Conservation (phyloP, 2,797 vertebrate species). For the Chelon auratus region DNA sequence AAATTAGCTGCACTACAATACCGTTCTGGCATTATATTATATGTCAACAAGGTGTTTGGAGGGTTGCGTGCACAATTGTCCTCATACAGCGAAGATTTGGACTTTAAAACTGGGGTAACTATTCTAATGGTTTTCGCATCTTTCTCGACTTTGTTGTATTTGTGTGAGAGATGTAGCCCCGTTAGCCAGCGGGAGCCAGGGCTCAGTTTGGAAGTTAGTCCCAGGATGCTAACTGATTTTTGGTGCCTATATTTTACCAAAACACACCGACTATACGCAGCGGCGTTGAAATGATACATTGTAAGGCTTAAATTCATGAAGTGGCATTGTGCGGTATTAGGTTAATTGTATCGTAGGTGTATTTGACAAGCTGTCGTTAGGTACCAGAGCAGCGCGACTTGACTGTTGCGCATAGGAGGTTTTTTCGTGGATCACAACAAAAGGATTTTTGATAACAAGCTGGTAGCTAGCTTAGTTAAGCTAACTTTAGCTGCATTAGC, state of each 20-base stretch:
- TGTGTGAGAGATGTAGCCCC: conserved; percentile 62
- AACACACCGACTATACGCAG: conserved; percentile 10
- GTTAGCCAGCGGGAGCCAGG: conserved; percentile 66
- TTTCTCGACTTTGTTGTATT: conserved; percentile 76
- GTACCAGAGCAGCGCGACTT: conserved; percentile 50
- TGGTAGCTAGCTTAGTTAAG: conserved; percentile 68
- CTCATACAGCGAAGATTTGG: conserved; percentile 25
- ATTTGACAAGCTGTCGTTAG: conserved; percentile 21
- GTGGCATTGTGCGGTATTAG: not conserved
- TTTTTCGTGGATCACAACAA: conserved; percentile 81
- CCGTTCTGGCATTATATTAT: conserved; percentile 21
- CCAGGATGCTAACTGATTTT: conserved; percentile 74
- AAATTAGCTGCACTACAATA: conserved; percentile 53
- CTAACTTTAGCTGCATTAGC: conserved; percentile 66
- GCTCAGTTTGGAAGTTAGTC: conserved; percentile 69
- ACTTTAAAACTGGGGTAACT: conserved; percentile 68
- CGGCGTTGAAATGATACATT: not conserved
- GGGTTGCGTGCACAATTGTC: conserved; percentile 10
- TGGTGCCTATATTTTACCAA: conserved; percentile 33
- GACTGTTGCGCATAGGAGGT: conserved; percentile 72
- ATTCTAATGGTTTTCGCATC: conserved; percentile 37
- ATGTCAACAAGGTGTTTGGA: conserved; percentile 35
- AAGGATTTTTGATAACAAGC: conserved; percentile 83
- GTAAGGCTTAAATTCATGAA: not conserved
- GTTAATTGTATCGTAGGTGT: not conserved